Conservation (phyloP, 2,113 vertebrate genomes). For the Menura novaehollandiae region DNA sequence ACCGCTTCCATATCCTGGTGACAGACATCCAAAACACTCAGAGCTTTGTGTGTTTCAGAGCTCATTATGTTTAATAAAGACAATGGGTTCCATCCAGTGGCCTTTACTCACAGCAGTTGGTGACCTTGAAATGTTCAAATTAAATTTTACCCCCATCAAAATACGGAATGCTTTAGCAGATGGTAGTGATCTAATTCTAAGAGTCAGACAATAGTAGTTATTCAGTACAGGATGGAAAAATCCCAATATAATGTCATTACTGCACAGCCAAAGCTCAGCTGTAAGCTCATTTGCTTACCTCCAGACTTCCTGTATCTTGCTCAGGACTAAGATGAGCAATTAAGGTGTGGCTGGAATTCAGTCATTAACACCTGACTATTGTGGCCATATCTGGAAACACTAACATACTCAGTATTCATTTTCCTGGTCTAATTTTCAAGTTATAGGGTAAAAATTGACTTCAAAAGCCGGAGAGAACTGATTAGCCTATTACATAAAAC, state of each 20-base stretch:
- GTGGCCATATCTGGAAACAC: neutral
- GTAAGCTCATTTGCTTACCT: neutral
- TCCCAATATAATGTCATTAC: neutral
- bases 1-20: neutral
- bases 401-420: neutral
- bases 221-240: neutral
- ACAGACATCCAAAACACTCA: neutral
- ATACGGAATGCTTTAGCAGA: neutral
- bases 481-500: neutral
- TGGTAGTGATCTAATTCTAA: neutral
- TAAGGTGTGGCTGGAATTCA: neutral
- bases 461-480: neutral
- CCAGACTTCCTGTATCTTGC: neutral
- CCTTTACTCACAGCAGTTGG: constrained; percentile 6
- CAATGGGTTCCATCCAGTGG: neutral
- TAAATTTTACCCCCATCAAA: neutral
- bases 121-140: constrained; percentile 39
- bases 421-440: neutral
- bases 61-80: constrained; percentile 19
- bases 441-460: neutral
- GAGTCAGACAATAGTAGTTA: neutral
- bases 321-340: neutral
- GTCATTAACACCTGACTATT: neutral
- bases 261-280: neutral
- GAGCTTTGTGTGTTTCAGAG: neutral